These are phyloP conservation scores for Euzetes globulus DNA, from an alignment of 2,888 invertebrate species.

Conservation along the genomic window DNA sequence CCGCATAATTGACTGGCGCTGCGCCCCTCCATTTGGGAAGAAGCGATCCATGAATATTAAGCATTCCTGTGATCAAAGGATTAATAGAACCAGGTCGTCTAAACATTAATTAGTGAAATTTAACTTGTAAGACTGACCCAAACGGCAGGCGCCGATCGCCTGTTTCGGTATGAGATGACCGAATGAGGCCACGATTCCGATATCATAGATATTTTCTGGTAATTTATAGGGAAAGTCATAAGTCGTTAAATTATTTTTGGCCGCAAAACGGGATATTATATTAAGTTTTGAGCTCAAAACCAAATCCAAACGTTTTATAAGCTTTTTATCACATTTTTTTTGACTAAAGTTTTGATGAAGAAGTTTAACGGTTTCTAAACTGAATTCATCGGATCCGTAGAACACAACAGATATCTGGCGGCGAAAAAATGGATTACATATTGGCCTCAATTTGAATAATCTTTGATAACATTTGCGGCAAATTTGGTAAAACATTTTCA, in stretches of 20 bases:
- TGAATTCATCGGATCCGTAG: conserved; percentile 35
- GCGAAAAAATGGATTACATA: neutral
- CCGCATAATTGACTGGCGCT: conserved; percentile 76
- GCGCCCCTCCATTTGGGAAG: conserved; percentile 89
- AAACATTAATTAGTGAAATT: conserved; percentile 17
- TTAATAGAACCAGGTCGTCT: neutral
- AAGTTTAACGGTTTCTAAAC: conserved; percentile 12
- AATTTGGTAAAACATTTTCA: neutral
- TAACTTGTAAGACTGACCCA: conserved; percentile 46
- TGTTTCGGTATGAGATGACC: conserved; percentile 75
- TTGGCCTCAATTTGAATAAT: neutral
- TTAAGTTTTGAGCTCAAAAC: conserved; percentile 29
- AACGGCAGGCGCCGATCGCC: conserved; percentile 62
- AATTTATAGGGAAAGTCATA: conserved; percentile 60
- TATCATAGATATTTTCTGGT: conserved; percentile 56
- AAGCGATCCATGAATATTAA: conserved; percentile 88
- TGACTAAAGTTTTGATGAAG: conserved; percentile 6
- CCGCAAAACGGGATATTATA: conserved; percentile 62
- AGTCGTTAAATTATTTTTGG: conserved; percentile 55
- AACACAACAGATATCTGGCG: conserved; percentile 29
- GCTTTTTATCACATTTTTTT: neutral
- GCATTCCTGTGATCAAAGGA: conserved; percentile 61
- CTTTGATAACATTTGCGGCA: neutral
- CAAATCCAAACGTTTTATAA: conserved; percentile 11
- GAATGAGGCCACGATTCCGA: conserved; percentile 88